A percentile compares a stretch with the other conserved stretches of the same genome.
phyloP scores from a whole-genome alignment of 2,113 vertebrate species.

The Penelope pileata region DNA sequence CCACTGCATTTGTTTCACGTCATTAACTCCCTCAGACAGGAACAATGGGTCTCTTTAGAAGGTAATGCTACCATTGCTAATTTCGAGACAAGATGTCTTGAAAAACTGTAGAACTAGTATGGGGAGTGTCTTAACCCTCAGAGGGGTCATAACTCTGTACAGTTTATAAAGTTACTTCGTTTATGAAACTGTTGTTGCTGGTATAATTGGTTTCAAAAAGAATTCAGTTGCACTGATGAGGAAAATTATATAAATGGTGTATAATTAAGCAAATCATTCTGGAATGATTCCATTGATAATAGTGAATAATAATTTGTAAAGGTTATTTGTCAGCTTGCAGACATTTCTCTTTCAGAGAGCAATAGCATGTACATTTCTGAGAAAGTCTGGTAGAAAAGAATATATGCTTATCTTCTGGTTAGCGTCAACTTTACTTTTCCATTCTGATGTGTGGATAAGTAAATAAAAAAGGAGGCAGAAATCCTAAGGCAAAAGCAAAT shows the following conservation, averaged over 20 bases:
- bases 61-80: neutral
- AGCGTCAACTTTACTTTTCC: neutral
- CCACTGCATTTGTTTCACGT: neutral
- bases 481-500: neutral
- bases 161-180: neutral
- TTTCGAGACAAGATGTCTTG: neutral
- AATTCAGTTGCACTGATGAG: neutral
- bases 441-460: neutral
- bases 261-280: conserved; percentile 26
- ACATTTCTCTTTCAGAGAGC: neutral
- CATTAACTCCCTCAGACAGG: neutral
- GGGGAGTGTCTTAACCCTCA: neutral
- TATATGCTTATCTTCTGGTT: neutral
- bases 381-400: neutral
- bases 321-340: neutral
- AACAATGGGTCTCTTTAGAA: neutral
- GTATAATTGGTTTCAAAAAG: neutral
- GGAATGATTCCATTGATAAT: neutral
- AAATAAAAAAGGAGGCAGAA: neutral
- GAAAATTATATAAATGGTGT: neutral
- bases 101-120: neutral
- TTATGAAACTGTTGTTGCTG: neutral
- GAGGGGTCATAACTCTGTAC: neutral
- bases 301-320: conserved; percentile 11
- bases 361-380: neutral